Evolutionary conservation across 2,888 invertebrate species (phyloP).

Genomic region (Eurois occulta): DNA sequence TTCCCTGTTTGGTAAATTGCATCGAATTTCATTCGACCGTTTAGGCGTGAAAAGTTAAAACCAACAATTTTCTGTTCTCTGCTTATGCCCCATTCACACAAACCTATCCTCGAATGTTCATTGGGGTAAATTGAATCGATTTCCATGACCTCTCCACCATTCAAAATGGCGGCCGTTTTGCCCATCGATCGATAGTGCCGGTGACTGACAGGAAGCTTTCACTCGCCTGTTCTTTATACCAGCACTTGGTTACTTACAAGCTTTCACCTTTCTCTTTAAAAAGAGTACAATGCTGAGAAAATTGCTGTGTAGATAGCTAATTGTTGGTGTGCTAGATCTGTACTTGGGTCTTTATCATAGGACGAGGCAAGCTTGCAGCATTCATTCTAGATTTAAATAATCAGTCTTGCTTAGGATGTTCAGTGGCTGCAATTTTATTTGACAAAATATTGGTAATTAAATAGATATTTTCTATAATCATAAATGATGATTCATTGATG

Average conservation of each 20-base stretch:
- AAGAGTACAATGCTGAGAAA: slow-evolving; percentile 25
- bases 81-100: not conserved
- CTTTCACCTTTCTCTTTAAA: slow-evolving; percentile 57
- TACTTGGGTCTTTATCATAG: not conserved
- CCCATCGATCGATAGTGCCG: slow-evolving; percentile 37
- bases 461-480: not conserved
- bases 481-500: not conserved
- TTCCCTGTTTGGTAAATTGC: not conserved
- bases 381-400: not conserved
- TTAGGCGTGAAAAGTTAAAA: not conserved
- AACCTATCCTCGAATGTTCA: too few species aligned
- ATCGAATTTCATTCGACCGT: not conserved
- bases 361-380: not conserved
- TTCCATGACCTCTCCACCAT: not conserved
- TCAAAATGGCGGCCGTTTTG: slow-evolving; percentile 31
- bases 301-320: slow-evolving; percentile 3
- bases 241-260: slow-evolving; percentile 11
- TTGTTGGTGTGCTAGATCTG: slow-evolving; percentile 5
- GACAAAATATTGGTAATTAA: not conserved
- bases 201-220: slow-evolving; percentile 42
- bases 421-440: not conserved
- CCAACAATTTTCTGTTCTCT: too few species aligned
- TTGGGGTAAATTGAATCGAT: not conserved
- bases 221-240: not conserved
- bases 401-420: not conserved